Evolutionary conservation across 2,888 invertebrate species (phyloP).

Genomic region (Prosopocoilus inquinatus): DNA sequence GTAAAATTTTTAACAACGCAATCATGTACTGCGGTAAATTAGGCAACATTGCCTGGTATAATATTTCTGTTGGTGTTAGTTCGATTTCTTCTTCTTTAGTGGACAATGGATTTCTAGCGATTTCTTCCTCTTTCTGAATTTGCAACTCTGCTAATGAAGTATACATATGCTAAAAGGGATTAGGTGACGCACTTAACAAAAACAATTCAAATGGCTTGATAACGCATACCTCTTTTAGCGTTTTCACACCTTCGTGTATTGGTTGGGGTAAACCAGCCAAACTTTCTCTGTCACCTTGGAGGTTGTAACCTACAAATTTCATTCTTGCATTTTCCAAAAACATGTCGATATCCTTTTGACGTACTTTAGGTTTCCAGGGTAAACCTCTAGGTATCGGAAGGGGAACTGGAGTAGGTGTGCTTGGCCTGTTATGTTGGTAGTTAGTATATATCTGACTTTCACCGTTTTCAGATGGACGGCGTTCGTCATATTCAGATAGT

Average conservation of each 20-base stretch:
- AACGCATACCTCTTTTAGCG: constrained; percentile 67
- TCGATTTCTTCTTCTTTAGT: constrained; percentile 76
- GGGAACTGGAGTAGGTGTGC: constrained; percentile 41
- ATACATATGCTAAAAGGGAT: constrained; percentile 78
- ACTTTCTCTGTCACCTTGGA: constrained; percentile 83
- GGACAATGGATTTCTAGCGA: constrained; percentile 87
- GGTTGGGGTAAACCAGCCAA: constrained; percentile 94
- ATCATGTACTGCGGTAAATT: constrained; percentile 98
- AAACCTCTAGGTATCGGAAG: constrained; percentile 53
- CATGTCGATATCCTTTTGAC: constrained; percentile 88
- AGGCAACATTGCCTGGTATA: constrained; percentile 93
- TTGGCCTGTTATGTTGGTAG: constrained; percentile 39
- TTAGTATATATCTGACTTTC: constrained; percentile 39
- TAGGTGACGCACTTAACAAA: constrained; percentile 4
- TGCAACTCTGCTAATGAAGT: constrained; percentile 91
- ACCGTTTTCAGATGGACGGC: constrained; percentile 47
- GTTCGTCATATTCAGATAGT: constrained; percentile 56
- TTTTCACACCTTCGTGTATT: constrained; percentile 93
- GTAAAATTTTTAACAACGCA: constrained; percentile 89
- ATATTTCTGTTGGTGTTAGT: constrained; percentile 80
- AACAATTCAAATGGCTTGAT: not conserved
- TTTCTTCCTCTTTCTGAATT: constrained; percentile 86
- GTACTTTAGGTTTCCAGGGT: constrained; percentile 96
- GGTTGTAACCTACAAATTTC: constrained; percentile 94
- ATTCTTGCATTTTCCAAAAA: constrained; percentile 88